Percentiles rank a stretch among this genome's conserved stretches.
Evolutionary conservation across 2,888 invertebrate species (phyloP).

Genomic region (Chromoteleia sp.): DNA sequence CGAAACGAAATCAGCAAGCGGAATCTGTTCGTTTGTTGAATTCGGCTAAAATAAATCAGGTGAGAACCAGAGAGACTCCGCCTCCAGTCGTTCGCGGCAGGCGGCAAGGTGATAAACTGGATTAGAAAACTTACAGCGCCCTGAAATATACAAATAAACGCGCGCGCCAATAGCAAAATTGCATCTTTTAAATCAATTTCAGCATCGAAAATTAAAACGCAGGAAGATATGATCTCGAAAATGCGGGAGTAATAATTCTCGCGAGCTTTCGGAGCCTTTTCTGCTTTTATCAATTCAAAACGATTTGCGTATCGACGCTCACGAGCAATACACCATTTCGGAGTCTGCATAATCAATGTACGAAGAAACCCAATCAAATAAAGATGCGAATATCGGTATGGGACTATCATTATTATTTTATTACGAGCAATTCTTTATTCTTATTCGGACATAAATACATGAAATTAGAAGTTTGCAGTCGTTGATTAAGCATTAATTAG

Average conservation of each 20-base stretch:
- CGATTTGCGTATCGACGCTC: constrained; percentile 8
- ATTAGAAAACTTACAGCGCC: constrained; percentile 24
- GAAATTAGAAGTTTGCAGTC: too few species aligned
- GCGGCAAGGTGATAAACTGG: constrained; percentile 41
- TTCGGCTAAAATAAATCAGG: constrained; percentile 44
- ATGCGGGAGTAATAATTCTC: not conserved
- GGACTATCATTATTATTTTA: too few species aligned
- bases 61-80: constrained; percentile 15
- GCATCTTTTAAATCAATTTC: constrained; percentile 14
- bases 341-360: not conserved
- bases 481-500: too few species aligned
- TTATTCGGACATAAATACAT: too few species aligned
- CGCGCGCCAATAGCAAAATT: not conserved
- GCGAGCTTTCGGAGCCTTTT: not conserved
- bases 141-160: constrained; percentile 5
- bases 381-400: not conserved
- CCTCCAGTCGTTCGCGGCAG: constrained; percentile 4
- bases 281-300: constrained; percentile 16
- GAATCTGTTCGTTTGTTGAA: constrained; percentile 39
- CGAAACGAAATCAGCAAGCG: constrained; percentile 29
- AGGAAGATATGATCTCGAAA: constrained; percentile 2
- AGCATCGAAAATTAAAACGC: constrained; percentile 9
- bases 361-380: too few species aligned
- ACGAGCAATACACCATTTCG: not conserved
- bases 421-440: too few species aligned